Conservation (phyloP, 30 jellyfish, hydroid and myxozoan species). For the Cassiopea andromeda region DNA sequence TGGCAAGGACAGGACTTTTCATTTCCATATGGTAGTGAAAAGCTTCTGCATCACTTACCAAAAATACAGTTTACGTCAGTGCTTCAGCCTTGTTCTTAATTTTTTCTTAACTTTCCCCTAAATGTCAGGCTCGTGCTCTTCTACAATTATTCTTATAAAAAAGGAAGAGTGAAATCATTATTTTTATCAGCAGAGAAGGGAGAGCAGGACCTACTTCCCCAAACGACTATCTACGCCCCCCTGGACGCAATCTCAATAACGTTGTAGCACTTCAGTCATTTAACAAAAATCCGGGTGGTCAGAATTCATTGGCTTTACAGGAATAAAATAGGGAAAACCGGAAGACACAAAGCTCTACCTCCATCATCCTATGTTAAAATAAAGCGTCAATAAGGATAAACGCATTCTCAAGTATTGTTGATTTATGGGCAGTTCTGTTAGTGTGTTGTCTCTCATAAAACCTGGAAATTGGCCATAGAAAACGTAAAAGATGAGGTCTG, state of each 20-base stretch:
- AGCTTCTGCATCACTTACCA: neutral
- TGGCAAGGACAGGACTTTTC: no score
- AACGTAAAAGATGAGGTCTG: conserved; percentile 28
- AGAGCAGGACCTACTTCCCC: no score
- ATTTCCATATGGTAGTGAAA: no score
- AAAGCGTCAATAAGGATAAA: neutral
- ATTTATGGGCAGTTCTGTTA: conserved; percentile 41
- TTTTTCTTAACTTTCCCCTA: neutral
- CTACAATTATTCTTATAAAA: neutral
- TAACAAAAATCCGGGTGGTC: no score
- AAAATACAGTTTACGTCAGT: neutral
- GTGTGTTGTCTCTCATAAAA: conserved; percentile 40
- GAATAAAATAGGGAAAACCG: neutral
- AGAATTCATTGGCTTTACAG: no score
- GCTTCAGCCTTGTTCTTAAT: neutral
- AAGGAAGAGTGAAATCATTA: no score
- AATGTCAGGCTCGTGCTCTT: neutral
- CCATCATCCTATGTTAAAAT: neutral
- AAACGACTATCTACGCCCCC: no score
- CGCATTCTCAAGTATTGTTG: neutral
- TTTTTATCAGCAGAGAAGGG: no score
- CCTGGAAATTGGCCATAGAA: conserved; percentile 40
- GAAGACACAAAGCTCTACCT: neutral
- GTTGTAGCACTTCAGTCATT: no score
- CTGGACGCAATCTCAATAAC: no score